Percentiles rank a stretch among this genome's conserved stretches.
Evolutionary conservation across 2,888 invertebrate species (phyloP).

Genomic region (Reticulitermes lucifugus): DNA sequence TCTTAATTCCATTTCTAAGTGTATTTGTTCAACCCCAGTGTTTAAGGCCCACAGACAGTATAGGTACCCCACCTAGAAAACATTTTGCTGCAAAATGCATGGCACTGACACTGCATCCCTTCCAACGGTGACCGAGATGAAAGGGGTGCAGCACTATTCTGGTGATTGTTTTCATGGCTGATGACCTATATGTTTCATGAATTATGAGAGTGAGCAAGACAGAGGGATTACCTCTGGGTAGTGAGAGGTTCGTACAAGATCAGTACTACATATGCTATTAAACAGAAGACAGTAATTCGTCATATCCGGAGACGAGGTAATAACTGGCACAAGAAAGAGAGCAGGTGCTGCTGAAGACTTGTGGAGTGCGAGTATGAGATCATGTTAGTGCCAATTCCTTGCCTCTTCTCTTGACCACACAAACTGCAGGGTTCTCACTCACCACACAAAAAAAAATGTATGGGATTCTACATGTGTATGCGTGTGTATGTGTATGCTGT

Average conservation of each 20-base stretch:
- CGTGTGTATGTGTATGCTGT: conserved; percentile 25
- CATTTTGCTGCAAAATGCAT: conserved; percentile 33
- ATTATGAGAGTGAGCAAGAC: conserved; percentile 10
- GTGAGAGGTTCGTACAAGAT: conserved; percentile 31
- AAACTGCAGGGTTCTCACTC: conserved; percentile 26
- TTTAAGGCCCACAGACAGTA: conserved; percentile 51
- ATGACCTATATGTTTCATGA: conserved; percentile 40
- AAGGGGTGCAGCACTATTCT: not conserved
- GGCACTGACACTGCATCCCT: conserved; percentile 28
- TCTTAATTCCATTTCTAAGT: conserved; percentile 51
- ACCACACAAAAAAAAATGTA: conserved; percentile 17
- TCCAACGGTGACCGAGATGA: not conserved
- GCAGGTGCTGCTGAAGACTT: conserved; percentile 1
- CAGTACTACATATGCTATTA: conserved; percentile 25
- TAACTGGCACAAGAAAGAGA: conserved; percentile 27
- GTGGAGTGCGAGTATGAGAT: conserved; percentile 27
- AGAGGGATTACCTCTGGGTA: conserved; percentile 19
- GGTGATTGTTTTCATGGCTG: conserved; percentile 31
- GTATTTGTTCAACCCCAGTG: conserved; percentile 42
- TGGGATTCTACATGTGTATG: conserved; percentile 25
- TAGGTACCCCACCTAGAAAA: conserved; percentile 45
- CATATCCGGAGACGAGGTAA: conserved; percentile 33
- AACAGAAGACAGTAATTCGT: not conserved
- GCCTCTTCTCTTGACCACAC: conserved; percentile 35
- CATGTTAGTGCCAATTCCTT: conserved; percentile 32